Evolutionary conservation across 2,888 invertebrate genomes (phyloP).

Genomic region (Plagodis pulveraria): DNA sequence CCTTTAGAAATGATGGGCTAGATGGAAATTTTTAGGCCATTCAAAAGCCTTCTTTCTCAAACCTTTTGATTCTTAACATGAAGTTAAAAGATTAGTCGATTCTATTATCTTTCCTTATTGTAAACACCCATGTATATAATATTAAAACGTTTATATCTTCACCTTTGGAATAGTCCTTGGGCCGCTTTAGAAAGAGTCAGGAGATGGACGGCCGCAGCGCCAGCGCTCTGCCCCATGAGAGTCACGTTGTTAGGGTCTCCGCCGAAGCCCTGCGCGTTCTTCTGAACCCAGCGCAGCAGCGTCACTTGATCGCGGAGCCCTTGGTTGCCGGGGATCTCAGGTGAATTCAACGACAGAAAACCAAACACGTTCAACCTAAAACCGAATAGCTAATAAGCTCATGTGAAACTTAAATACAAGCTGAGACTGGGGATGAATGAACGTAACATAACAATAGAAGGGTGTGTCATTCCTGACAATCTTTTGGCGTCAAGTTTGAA

Average conservation of each 20-base stretch:
- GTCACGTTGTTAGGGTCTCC: slow-evolving; percentile 72
- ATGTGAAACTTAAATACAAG: too few species aligned
- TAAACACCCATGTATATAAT: neutral
- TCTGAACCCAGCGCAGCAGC: slow-evolving; percentile 70
- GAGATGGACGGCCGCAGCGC: slow-evolving; percentile 63
- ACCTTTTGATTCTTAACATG: neutral
- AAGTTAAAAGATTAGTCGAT: neutral
- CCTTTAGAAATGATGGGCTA: too few species aligned
- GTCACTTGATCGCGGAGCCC: slow-evolving; percentile 75
- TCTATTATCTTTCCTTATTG: too few species aligned
- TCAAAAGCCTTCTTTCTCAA: too few species aligned
- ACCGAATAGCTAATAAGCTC: slow-evolving; percentile 16
- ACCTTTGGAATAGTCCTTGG: slow-evolving; percentile 67
- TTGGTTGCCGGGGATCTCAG: slow-evolving; percentile 72
- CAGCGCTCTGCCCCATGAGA: slow-evolving; percentile 75
- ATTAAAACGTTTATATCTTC: neutral
- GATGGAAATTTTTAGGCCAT: too few species aligned
- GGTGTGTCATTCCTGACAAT: too few species aligned
- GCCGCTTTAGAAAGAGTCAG: slow-evolving; percentile 63
- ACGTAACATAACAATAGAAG: too few species aligned
- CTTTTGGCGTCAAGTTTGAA: too few species aligned
- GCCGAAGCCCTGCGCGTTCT: slow-evolving; percentile 67
- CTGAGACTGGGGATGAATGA: too few species aligned
- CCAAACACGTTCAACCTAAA: slow-evolving; percentile 74
- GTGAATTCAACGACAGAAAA: slow-evolving; percentile 68